These are phyloP conservation scores for Psophia crepitans DNA, from an alignment of 2,113 vertebrate species.

Conservation along the genomic window DNA sequence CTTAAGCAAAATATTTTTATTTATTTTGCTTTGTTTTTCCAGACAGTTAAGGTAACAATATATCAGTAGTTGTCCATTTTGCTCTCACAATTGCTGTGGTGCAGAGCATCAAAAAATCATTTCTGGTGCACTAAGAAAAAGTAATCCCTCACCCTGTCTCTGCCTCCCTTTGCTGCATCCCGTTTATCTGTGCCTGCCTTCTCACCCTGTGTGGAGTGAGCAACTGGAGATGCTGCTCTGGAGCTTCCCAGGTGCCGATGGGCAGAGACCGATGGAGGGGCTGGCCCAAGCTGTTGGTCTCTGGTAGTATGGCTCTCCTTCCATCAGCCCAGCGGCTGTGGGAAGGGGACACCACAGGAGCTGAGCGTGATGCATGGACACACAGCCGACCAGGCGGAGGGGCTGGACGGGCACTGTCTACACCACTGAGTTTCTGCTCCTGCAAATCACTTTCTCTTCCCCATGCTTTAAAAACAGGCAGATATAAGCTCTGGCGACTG, in stretches of 20 bases:
- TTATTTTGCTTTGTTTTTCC: not conserved
- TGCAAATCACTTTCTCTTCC: not conserved
- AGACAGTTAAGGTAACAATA: not conserved
- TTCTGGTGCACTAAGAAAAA: not conserved
- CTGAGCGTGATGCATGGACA: fast-evolving
- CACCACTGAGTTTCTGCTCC: not conserved
- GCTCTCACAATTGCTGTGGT: not conserved
- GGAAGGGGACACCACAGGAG: not conserved
- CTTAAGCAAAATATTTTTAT: not conserved
- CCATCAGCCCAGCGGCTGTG: not conserved
- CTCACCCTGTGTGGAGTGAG: not conserved
- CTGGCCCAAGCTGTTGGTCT: not conserved
- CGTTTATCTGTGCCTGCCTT: fast-evolving
- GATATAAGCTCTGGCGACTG: not conserved
- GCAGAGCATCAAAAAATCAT: not conserved
- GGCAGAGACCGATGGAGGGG: fast-evolving
- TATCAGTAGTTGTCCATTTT: not conserved
- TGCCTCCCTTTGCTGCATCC: not conserved
- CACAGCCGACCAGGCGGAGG: fast-evolving
- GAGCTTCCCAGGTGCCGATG: fast-evolving
- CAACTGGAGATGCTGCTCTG: not conserved
- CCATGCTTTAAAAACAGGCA: not conserved
- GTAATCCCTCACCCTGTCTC: not conserved
- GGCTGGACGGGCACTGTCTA: not conserved
- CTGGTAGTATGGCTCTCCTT: not conserved